Evolutionary conservation across 35 echinoderm and acorn worm species (phyloP).

Genomic region (Heliocidaris erythrogramma): DNA sequence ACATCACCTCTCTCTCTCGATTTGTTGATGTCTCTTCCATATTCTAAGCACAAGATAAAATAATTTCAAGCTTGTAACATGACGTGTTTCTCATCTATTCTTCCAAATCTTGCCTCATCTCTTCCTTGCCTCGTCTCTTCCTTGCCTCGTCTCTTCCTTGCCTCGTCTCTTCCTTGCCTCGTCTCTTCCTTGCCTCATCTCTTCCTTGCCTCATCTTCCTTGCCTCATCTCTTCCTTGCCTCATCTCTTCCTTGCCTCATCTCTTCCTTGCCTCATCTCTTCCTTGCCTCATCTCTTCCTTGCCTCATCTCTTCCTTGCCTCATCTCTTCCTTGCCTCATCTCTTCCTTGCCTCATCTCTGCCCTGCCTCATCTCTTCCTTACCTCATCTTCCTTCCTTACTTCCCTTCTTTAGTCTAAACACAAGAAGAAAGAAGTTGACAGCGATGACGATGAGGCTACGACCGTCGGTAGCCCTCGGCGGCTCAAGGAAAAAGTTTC

Average conservation of each 20-base stretch:
- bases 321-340: too few relatives aligned
- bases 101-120: too few relatives aligned
- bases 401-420: constrained; percentile 56
- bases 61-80: too few relatives aligned
- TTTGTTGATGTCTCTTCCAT: too few relatives aligned
- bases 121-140: neutral
- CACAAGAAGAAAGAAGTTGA: constrained; percentile 67
- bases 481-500: constrained; percentile 81
- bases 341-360: too few relatives aligned
- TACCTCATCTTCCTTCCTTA: neutral
- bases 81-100: too few relatives aligned
- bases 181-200: neutral
- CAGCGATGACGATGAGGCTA: constrained; percentile 63
- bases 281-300: too few relatives aligned
- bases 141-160: neutral
- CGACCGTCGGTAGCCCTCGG: constrained; percentile 61
- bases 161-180: too few relatives aligned
- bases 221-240: neutral
- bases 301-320: too few relatives aligned
- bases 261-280: neutral
- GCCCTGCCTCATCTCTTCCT: neutral
- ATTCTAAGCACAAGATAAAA: too few relatives aligned
- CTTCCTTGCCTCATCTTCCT: neutral
- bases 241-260: neutral
- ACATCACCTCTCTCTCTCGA: too few relatives aligned